These are phyloP conservation scores for Athalia cordata DNA, from an alignment of 2,888 invertebrate genomes.

Conservation along the genomic window DNA sequence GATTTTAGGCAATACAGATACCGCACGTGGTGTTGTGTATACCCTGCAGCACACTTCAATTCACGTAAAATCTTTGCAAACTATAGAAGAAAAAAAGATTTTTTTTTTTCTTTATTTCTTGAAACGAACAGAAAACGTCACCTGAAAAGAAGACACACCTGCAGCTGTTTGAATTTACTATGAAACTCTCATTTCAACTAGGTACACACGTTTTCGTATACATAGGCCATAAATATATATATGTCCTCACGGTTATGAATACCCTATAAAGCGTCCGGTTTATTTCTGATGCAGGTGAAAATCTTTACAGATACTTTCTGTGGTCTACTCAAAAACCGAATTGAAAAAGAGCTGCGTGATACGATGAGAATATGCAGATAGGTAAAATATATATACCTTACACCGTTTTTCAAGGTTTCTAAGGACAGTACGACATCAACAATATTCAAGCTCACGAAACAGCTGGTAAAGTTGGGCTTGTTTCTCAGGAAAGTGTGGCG, in stretches of 20 bases:
- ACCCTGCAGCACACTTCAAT: no score
- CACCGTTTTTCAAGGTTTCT: no score
- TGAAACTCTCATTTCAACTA: conserved; percentile 39
- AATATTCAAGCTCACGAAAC: no score
- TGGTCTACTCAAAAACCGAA: no score
- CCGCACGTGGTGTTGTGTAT: no score
- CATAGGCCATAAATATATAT: background rate
- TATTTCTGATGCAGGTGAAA: background rate
- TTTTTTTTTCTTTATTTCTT: no score
- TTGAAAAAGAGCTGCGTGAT: background rate
- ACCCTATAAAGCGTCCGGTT: no score
- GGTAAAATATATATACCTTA: background rate
- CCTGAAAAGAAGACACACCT: conserved; percentile 11
- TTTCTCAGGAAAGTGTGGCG: background rate
- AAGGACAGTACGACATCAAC: no score
- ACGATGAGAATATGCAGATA: background rate
- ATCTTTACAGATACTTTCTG: no score
- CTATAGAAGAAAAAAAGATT: no score
- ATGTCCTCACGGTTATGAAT: background rate
- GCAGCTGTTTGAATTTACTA: conserved; percentile 5
- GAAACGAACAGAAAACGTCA: background rate
- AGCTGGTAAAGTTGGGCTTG: background rate
- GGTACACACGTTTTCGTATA: conserved; percentile 14
- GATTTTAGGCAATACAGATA: no score
- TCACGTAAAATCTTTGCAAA: no score